A percentile compares a stretch with the other conserved stretches of the same genome.
Conservation (phyloP, 2,113 vertebrate genomes). For the Cochlearius cochlearius region DNA sequence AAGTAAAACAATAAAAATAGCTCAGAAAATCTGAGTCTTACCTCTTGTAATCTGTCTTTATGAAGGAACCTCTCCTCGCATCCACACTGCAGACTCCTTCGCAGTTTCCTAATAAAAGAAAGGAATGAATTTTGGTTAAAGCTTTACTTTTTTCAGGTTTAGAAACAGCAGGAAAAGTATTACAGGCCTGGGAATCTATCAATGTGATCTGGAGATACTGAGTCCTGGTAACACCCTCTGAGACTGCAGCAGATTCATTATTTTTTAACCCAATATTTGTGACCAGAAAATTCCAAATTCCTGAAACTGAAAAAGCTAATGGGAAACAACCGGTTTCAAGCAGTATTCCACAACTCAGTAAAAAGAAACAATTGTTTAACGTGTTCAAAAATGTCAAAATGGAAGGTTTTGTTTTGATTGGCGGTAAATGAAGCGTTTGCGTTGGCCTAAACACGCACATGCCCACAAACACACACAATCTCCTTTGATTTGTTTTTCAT, state of each 20-base stretch:
- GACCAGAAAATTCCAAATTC: not conserved
- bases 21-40: not conserved
- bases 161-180: not conserved
- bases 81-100: not conserved
- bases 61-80: not conserved
- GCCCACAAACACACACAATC: rapidly evolving
- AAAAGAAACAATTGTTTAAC: not conserved
- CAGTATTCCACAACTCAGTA: not conserved
- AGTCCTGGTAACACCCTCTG: not conserved
- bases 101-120: not conserved
- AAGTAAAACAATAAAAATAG: not conserved
- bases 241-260: not conserved
- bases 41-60: not conserved
- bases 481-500: not conserved
- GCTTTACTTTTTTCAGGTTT: not conserved
- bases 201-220: not conserved
- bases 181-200: not conserved
- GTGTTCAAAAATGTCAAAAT: not conserved
- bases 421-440: not conserved
- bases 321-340: not conserved
- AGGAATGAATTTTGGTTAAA: not conserved
- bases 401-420: not conserved
- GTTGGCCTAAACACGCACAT: too few relatives aligned
- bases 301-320: not conserved
- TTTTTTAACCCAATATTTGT: not conserved